Percentiles rank a stretch among this genome's conserved stretches.
Evolutionary conservation across 2,797 vertebrate genomes (phyloP).

Genomic region (Muraenolepis orangiensis): DNA sequence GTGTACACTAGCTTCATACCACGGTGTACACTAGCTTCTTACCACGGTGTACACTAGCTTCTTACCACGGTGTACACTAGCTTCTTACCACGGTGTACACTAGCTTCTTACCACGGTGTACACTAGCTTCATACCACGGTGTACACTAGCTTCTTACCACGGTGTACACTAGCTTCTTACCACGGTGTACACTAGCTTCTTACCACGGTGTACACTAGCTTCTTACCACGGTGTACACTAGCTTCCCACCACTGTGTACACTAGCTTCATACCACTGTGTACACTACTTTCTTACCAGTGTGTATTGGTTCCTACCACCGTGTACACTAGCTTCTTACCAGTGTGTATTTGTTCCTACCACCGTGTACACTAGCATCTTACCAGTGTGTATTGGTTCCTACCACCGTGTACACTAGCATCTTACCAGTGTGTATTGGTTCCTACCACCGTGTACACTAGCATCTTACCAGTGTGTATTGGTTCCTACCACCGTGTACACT

Average conservation of each 20-base stretch:
- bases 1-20: neutral
- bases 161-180: neutral
- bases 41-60: neutral
- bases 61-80: no score
- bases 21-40: neutral
- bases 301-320: no score
- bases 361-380: no score
- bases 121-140: neutral
- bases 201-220: neutral
- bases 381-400: no score
- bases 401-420: no score
- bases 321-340: no score
- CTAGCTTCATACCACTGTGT: conserved; percentile 79
- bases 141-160: neutral
- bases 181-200: neutral
- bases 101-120: neutral
- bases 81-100: neutral
- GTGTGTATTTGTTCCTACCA: no score
- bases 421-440: no score
- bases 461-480: no score
- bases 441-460: no score
- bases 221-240: conserved; percentile 70
- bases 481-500: no score
- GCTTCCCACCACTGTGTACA: neutral
- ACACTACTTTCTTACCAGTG: no score